These are phyloP conservation scores for Drosophila anomalata DNA, from an alignment of 2,888 invertebrate genomes.

Conservation along the genomic window DNA sequence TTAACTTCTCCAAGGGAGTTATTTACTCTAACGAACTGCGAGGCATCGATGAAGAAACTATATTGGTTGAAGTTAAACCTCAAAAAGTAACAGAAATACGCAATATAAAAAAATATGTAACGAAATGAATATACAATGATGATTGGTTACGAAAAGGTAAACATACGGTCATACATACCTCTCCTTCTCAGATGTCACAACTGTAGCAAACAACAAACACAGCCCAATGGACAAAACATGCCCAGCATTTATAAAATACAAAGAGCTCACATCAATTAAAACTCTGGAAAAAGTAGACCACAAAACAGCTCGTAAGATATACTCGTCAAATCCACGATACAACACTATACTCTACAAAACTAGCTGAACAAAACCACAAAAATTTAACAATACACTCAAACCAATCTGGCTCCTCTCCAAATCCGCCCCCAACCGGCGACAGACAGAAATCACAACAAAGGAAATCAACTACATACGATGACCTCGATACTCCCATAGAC, in stretches of 20 bases:
- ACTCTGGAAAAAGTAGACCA: conserved; percentile 15
- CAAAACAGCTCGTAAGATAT: conserved; percentile 12
- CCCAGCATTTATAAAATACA: conserved; percentile 16
- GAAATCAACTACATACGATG: too few relatives aligned
- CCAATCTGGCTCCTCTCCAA: background rate
- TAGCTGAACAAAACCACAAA: background rate
- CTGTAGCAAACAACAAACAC: conserved; percentile 12
- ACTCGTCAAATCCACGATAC: conserved; percentile 1
- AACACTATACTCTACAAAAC: conserved; percentile 2
- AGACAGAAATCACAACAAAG: too few relatives aligned
- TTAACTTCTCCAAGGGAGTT: too few relatives aligned
- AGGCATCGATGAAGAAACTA: too few relatives aligned
- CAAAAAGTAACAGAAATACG: conserved; percentile 6
- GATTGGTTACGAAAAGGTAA: conserved; percentile 8
- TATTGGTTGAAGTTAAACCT: background rate
- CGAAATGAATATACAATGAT: conserved; percentile 1
- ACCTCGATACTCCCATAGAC: background rate
- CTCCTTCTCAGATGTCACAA: background rate
- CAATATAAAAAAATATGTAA: too few relatives aligned
- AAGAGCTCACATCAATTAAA: conserved; percentile 23
- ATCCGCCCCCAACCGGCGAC: background rate
- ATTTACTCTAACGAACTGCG: too few relatives aligned
- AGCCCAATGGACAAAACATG: conserved; percentile 12
- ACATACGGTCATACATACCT: conserved; percentile 8
- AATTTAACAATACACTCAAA: background rate